Percentiles rank a stretch among this genome's conserved stretches.
phyloP scores from a whole-genome alignment of 2,113 vertebrate genomes.

The Salvator merianae region DNA sequence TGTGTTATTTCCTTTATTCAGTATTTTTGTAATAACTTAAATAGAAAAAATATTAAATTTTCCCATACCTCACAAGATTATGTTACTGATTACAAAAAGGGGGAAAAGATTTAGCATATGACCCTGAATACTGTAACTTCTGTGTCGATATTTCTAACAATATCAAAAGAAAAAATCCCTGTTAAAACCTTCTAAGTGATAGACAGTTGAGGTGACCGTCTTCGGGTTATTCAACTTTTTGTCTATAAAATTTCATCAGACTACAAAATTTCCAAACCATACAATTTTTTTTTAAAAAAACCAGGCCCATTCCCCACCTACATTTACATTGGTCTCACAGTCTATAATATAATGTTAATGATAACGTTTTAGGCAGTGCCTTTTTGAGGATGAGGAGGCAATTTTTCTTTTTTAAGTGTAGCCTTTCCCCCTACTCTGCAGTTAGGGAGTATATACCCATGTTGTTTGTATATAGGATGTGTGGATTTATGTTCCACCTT shows the following conservation, averaged over 20 bases:
- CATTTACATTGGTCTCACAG: background rate
- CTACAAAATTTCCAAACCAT: background rate
- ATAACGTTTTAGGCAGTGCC: background rate
- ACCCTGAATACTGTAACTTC: background rate
- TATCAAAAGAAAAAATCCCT: background rate
- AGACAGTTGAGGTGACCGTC: too few relatives aligned
- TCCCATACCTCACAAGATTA: too few relatives aligned
- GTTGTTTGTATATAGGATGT: background rate
- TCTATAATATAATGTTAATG: background rate
- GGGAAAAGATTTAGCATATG: background rate
- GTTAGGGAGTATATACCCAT: background rate
- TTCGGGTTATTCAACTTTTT: background rate
- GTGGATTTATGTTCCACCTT: background rate
- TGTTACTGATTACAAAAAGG: background rate
- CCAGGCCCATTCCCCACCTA: background rate
- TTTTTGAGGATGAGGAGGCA: background rate
- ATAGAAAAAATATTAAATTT: background rate
- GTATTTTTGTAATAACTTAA: background rate
- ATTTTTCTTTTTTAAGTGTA: background rate
- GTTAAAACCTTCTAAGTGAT: background rate
- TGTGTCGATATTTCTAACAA: background rate
- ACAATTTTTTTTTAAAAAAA: background rate
- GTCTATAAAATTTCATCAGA: accelerated
- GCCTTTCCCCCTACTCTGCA: background rate
- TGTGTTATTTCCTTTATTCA: background rate